Conservation (phyloP, 1,140 invertebrate genomes). For the Copidosoma floridanum region DNA sequence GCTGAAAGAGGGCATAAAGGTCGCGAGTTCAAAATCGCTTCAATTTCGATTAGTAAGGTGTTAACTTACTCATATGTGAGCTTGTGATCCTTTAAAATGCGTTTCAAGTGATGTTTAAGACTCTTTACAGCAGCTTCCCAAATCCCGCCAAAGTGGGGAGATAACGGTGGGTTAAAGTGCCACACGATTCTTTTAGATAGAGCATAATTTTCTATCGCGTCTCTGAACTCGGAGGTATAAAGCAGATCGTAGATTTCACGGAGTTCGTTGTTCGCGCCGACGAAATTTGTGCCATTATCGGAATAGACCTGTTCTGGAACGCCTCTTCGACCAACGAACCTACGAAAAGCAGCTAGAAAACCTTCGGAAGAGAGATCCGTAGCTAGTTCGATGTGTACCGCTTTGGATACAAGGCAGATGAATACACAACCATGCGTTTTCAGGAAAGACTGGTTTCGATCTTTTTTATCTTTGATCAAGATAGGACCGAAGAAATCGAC, state of each 20-base stretch:
- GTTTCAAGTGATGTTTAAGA: too few species aligned
- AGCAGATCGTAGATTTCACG: neutral
- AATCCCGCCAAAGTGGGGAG: neutral
- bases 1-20: too few species aligned
- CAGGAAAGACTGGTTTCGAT: neutral
- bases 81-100: too few species aligned
- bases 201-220: neutral
- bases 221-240: neutral
- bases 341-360: slow-evolving; percentile 5
- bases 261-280: neutral
- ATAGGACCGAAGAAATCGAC: slow-evolving; percentile 8
- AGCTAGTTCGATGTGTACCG: neutral
- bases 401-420: neutral
- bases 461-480: too few species aligned
- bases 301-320: slow-evolving; percentile 10
- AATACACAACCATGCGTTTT: neutral
- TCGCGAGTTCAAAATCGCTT: too few species aligned
- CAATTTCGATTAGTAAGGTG: too few species aligned
- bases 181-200: neutral
- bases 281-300: slow-evolving; percentile 20
- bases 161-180: neutral
- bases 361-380: neutral
- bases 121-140: neutral
- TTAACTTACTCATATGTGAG: too few species aligned
- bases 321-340: slow-evolving; percentile 7